Evolutionary conservation across 2,888 invertebrate genomes (phyloP).

Genomic region (Heliothis peltigera): DNA sequence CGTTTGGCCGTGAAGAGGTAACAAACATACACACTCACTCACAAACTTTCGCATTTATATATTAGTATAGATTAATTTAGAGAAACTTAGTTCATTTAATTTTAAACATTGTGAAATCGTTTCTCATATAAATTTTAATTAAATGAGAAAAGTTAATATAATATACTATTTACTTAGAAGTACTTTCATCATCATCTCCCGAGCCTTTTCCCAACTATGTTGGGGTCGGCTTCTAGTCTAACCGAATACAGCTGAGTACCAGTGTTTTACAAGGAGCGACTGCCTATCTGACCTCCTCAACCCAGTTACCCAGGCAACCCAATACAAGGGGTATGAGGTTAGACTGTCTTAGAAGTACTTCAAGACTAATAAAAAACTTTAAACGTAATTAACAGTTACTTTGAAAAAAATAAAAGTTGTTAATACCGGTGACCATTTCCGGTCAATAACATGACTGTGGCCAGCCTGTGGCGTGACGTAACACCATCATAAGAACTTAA

Average conservation of each 20-base stretch:
- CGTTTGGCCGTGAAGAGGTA: too few species aligned
- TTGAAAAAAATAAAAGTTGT: conserved; percentile 37
- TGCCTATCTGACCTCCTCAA: too few species aligned
- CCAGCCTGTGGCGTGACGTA: conserved; percentile 43
- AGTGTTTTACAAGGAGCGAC: too few species aligned
- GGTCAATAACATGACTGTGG: conserved; percentile 57
- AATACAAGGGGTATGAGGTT: too few species aligned
- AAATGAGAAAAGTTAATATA: conserved; percentile 25
- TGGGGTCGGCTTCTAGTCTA: too few species aligned
- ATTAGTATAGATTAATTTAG: conserved; percentile 9
- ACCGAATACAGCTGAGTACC: too few species aligned
- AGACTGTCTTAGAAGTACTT: conserved; percentile 1
- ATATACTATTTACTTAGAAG: background rate
- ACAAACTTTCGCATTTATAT: too few species aligned
- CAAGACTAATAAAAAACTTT: background rate
- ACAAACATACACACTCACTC: too few species aligned
- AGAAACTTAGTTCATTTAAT: conserved; percentile 34
- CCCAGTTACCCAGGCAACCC: too few species aligned
- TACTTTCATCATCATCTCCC: too few species aligned
- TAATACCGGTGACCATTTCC: conserved; percentile 62
- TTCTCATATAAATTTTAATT: conserved; percentile 47
- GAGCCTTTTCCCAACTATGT: too few species aligned
- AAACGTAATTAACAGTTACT: conserved; percentile 29
- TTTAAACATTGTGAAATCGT: conserved; percentile 20
- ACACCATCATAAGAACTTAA: conserved; percentile 36